These are phyloP conservation scores for Volucella zonaria DNA, from an alignment of 2,888 invertebrate genomes.

Conservation along the genomic window DNA sequence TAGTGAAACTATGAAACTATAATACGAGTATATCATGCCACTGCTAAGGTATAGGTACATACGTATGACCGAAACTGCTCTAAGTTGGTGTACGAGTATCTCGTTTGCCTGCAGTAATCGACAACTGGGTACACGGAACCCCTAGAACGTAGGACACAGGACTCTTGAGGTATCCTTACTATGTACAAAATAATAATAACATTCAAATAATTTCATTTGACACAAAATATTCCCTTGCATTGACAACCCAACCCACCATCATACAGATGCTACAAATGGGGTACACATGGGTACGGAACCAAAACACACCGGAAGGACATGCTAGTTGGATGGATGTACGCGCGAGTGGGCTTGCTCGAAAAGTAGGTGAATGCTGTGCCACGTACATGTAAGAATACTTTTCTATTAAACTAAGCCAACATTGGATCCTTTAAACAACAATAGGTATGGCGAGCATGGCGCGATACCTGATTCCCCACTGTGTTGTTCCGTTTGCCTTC, in stretches of 20 bases:
- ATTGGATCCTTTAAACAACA: conserved; percentile 29
- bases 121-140: conserved; percentile 27
- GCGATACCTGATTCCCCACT: conserved; percentile 39
- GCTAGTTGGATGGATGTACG: not conserved
- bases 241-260: conserved; percentile 32
- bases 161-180: conserved; percentile 47
- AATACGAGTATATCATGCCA: conserved; percentile 22
- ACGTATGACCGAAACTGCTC: too few relatives aligned
- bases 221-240: conserved; percentile 44
- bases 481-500: conserved; percentile 27
- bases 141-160: too few relatives aligned
- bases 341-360: not conserved
- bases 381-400: conserved; percentile 28
- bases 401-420: conserved; percentile 55
- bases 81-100: too few relatives aligned
- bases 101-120: conserved; percentile 2
- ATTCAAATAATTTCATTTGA: conserved; percentile 66
- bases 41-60: not conserved
- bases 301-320: conserved; percentile 1
- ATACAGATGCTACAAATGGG: conserved; percentile 4
- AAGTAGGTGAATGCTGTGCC: not conserved
- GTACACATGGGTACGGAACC: not conserved
- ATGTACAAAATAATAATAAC: conserved; percentile 52
- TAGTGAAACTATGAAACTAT: not conserved
- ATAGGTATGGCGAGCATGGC: not conserved